Conservation (phyloP, 2,797 vertebrate genomes). For the Leptodactylus fallax region DNA sequence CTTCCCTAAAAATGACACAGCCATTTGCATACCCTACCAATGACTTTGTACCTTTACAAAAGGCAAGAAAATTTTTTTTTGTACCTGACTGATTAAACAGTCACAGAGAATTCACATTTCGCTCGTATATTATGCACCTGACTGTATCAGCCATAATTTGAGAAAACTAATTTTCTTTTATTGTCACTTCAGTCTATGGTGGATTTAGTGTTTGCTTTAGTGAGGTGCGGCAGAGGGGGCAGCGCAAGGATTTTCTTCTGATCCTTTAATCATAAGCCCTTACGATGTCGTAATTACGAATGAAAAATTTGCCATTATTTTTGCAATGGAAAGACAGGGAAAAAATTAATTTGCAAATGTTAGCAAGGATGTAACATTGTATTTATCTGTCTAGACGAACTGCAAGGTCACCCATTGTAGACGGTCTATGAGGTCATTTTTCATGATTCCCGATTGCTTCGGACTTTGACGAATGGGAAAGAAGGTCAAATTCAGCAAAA, state of each 20-base stretch:
- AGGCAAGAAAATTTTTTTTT: neutral
- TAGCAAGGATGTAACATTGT: neutral
- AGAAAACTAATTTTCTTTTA: conserved; percentile 41
- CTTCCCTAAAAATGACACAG: neutral
- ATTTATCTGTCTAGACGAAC: conserved; percentile 24
- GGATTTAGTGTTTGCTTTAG: conserved; percentile 21
- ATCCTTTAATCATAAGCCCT: conserved; percentile 11
- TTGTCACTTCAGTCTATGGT: conserved; percentile 23
- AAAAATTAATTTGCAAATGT: neutral
- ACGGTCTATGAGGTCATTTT: neutral
- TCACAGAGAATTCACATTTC: conserved; percentile 20
- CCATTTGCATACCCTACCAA: neutral
- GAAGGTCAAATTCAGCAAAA: neutral
- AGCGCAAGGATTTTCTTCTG: neutral
- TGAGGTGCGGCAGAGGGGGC: neutral
- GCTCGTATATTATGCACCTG: conserved; percentile 30
- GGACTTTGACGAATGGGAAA: neutral
- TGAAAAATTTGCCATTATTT: neutral
- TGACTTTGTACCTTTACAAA: conserved; percentile 12
- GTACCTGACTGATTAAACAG: conserved; percentile 11
- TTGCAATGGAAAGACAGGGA: neutral
- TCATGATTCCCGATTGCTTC: neutral
- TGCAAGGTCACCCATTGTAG: neutral
- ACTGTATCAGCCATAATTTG: conserved; percentile 6
- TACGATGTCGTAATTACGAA: conserved; percentile 1